Percentiles rank a stretch among this genome's conserved stretches.
Conservation (phyloP, 1,140 invertebrate species). For the Archivesica marissinica region DNA sequence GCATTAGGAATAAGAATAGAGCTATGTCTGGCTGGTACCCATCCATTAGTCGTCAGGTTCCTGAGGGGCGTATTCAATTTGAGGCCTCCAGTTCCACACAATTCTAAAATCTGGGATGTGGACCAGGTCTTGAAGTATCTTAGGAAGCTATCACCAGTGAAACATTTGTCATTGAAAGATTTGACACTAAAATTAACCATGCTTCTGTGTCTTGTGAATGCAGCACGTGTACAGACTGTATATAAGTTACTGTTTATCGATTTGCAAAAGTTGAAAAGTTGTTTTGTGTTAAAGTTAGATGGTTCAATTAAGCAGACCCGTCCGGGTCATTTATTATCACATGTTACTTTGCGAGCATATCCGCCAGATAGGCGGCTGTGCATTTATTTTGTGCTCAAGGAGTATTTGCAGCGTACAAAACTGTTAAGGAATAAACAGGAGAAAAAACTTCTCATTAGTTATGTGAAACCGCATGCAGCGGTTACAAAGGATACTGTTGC, state of each 20-base stretch:
- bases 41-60: constrained; percentile 52
- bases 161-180: constrained; percentile 30
- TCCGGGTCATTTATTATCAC: not conserved
- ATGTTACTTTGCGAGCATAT: not conserved
- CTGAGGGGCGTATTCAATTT: constrained; percentile 59
- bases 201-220: constrained; percentile 9
- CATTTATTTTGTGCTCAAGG: constrained; percentile 7
- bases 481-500: constrained; percentile 4
- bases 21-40: constrained; percentile 16
- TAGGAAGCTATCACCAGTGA: not conserved
- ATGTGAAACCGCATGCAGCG: constrained; percentile 25
- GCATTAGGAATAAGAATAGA: constrained; percentile 3
- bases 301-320: constrained; percentile 22
- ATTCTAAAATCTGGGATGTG: constrained; percentile 59
- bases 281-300: constrained; percentile 16
- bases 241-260: not conserved
- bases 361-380: constrained; percentile 17
- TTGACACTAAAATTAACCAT: constrained; percentile 30
- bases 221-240: constrained; percentile 32
- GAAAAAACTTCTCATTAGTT: constrained; percentile 40
- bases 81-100: constrained; percentile 39
- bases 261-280: not conserved
- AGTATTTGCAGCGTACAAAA: constrained; percentile 5
- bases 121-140: constrained; percentile 41
- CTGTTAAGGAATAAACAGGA: not conserved